Evolutionary conservation across 2,797 vertebrate species (phyloP).

Genomic region (Halcyon badia): DNA sequence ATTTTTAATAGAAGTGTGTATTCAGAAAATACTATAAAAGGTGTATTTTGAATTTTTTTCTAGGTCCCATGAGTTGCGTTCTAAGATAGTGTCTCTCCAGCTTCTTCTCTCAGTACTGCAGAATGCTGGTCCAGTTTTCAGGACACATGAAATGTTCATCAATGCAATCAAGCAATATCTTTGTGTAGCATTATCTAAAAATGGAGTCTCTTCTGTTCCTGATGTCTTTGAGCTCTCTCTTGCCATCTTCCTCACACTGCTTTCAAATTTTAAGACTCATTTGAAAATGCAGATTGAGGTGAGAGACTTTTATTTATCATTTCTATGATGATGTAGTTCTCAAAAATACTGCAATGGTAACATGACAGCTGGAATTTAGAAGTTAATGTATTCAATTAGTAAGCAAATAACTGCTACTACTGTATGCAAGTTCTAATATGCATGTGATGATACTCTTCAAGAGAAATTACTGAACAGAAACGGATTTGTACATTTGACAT

Average conservation of each 20-base stretch:
- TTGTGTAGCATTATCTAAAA: slow-evolving; percentile 96
- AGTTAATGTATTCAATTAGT: not conserved
- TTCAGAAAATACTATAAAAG: not conserved
- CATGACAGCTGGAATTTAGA: not conserved
- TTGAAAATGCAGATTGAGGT: slow-evolving; percentile 99
- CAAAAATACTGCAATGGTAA: not conserved
- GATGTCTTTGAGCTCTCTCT: slow-evolving; percentile 97
- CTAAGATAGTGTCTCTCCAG: slow-evolving; percentile 95
- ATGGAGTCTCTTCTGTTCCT: slow-evolving; percentile 96
- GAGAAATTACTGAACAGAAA: not conserved
- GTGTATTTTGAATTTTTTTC: not conserved
- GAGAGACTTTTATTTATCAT: not conserved
- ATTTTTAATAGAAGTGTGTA: not conserved
- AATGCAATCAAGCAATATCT: slow-evolving; percentile 98
- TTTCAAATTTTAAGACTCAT: slow-evolving; percentile 97
- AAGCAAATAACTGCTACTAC: not conserved
- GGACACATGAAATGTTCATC: slow-evolving; percentile 97
- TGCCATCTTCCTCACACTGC: slow-evolving; percentile 95
- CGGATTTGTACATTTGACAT: not conserved
- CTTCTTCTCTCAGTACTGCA: slow-evolving; percentile 94
- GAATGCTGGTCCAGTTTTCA: slow-evolving; percentile 93
- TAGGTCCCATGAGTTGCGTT: slow-evolving; percentile 95
- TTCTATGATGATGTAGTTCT: not conserved
- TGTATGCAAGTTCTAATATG: not conserved
- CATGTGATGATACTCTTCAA: not conserved